phyloP scores from a whole-genome alignment of 2,888 invertebrate genomes.

The Campoletis raptor region DNA sequence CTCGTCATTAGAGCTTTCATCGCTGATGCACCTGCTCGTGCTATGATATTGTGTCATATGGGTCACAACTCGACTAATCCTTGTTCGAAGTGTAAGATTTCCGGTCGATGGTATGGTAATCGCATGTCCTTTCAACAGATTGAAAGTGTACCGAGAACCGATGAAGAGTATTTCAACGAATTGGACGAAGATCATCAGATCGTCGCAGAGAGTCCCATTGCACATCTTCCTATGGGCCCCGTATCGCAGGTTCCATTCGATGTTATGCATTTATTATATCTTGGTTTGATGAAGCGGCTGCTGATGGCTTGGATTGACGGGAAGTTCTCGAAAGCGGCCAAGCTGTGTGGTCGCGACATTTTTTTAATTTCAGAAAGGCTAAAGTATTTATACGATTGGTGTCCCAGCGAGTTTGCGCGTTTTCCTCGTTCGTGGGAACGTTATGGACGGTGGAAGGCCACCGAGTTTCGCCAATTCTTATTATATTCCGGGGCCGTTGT shows the following conservation, averaged over 20 bases:
- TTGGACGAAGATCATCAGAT: constrained; percentile 32
- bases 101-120: too few species aligned
- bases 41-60: constrained; percentile 27
- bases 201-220: constrained; percentile 13
- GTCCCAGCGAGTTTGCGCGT: too few species aligned
- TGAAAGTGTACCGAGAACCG: neutral
- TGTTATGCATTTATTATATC: too few species aligned
- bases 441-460: neutral
- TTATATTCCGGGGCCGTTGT: constrained; percentile 35
- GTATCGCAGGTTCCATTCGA: too few species aligned
- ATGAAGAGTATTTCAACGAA: neutral
- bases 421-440: neutral
- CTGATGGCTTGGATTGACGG: too few species aligned
- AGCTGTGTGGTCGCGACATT: too few species aligned
- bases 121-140: neutral
- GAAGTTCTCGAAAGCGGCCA: too few species aligned
- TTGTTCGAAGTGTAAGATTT: too few species aligned
- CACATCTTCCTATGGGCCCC: constrained; percentile 15
- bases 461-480: neutral
- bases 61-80: constrained; percentile 21
- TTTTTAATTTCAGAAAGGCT: too few species aligned
- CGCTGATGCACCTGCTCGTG: constrained; percentile 44
- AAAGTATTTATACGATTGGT: too few species aligned
- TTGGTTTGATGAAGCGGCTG: too few species aligned
- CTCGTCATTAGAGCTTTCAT: constrained; percentile 25